Percentiles rank a stretch among this genome's conserved stretches.
Conservation (phyloP, 2,888 invertebrate species). For the Drosophila sordidapex region DNA sequence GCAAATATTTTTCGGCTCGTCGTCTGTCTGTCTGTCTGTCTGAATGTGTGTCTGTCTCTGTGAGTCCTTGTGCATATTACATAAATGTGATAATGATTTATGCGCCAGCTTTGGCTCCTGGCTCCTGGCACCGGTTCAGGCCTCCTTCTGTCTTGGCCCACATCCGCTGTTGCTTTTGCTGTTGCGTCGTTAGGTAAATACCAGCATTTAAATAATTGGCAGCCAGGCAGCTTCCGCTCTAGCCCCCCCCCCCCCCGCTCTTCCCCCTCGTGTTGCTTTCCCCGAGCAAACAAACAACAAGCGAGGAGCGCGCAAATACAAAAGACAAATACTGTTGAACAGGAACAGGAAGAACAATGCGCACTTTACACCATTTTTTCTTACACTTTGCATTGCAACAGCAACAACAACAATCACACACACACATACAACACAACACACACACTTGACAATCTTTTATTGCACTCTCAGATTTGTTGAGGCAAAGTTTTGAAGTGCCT, state of each 20-base stretch:
- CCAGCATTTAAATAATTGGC: slow-evolving; percentile 79
- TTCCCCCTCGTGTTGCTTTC: neutral
- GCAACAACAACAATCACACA: slow-evolving; percentile 24
- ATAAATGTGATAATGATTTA: slow-evolving; percentile 80
- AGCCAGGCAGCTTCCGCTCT: slow-evolving; percentile 72
- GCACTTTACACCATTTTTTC: slow-evolving; percentile 66
- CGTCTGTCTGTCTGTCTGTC: slow-evolving; percentile 25
- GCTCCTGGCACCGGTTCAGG: slow-evolving; percentile 19
- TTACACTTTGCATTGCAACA: slow-evolving; percentile 53
- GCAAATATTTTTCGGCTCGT: slow-evolving; percentile 40
- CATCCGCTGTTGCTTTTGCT: slow-evolving; percentile 58
- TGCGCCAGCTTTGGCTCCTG: slow-evolving; percentile 36
- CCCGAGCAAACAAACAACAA: slow-evolving; percentile 66
- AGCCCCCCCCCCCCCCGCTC: neutral
- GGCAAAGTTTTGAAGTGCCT: slow-evolving; percentile 29
- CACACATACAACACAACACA: slow-evolving; percentile 1
- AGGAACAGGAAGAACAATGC: slow-evolving; percentile 52
- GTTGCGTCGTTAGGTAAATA: slow-evolving; percentile 70
- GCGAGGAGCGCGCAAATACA: slow-evolving; percentile 62
- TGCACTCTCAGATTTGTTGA: slow-evolving; percentile 40
- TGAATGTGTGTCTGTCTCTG: slow-evolving; percentile 25
- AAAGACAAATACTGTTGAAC: slow-evolving; percentile 67
- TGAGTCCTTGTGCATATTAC: slow-evolving; percentile 66
- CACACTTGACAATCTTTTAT: slow-evolving; percentile 44
- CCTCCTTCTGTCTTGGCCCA: slow-evolving; percentile 60